These are phyloP conservation scores for Diceros bicornis DNA, from an alignment of 2,797 vertebrate species.

Conservation along the genomic window DNA sequence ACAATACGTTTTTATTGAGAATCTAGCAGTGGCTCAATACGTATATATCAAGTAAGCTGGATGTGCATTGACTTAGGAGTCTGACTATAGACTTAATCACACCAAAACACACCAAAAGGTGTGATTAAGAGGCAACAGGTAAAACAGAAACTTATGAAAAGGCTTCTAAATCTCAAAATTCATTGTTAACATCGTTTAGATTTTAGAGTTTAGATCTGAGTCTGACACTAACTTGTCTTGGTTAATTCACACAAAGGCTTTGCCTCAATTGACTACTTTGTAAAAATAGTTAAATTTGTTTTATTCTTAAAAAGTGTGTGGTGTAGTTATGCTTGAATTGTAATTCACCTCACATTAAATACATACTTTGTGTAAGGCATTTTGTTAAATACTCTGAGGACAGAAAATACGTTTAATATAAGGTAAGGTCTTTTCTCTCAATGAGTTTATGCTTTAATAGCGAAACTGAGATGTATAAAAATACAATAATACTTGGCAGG, in stretches of 20 bases:
- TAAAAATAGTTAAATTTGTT: slow-evolving; percentile 37
- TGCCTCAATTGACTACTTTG: slow-evolving; percentile 43
- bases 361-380: background rate
- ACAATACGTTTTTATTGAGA: slow-evolving; percentile 60
- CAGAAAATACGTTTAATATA: slow-evolving; percentile 42
- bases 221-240: background rate
- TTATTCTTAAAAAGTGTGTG: slow-evolving; percentile 52
- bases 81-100: slow-evolving; percentile 35
- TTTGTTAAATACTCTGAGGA: slow-evolving; percentile 40
- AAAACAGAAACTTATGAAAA: slow-evolving; percentile 41
- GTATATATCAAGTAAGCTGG: background rate
- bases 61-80: slow-evolving; percentile 24
- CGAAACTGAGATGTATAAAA: slow-evolving; percentile 10
- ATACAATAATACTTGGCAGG: background rate
- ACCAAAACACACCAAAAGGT: slow-evolving; percentile 25
- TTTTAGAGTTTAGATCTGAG: slow-evolving; percentile 19
- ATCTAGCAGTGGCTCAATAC: slow-evolving; percentile 2
- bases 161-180: background rate
- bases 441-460: slow-evolving; percentile 11
- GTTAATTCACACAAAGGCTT: background rate
- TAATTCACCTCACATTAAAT: background rate
- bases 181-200: background rate
- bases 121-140: background rate
- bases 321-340: slow-evolving; percentile 37
- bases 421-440: background rate